Conservation (phyloP, 2,113 vertebrate genomes). For the Catharus bicknelli region DNA sequence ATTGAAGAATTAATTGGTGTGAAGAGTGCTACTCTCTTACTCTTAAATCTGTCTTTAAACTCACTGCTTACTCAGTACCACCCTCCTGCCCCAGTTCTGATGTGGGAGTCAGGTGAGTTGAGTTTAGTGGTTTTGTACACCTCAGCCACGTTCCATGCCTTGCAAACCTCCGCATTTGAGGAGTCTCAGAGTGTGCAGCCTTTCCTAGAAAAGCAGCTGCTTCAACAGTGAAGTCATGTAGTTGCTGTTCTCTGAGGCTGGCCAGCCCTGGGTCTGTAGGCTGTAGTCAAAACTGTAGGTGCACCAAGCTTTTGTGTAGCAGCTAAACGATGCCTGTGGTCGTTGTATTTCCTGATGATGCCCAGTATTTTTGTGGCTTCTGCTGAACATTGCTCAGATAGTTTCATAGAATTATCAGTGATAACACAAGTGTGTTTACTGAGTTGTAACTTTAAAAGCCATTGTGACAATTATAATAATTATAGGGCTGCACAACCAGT, state of each 20-base stretch:
- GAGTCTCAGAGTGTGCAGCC: neutral
- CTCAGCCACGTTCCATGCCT: rapidly evolving
- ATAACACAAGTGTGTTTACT: neutral
- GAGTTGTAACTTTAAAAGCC: neutral
- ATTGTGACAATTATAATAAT: neutral
- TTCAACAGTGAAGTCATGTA: neutral
- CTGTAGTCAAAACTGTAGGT: neutral
- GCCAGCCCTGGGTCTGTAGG: neutral
- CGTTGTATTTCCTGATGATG: neutral
- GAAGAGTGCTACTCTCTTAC: neutral
- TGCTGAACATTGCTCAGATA: neutral
- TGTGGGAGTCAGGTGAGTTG: neutral
- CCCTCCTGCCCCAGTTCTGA: neutral
- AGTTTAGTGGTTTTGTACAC: neutral
- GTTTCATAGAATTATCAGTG: neutral
- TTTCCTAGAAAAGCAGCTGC: neutral
- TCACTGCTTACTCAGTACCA: neutral
- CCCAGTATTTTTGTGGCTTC: neutral
- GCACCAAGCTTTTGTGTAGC: neutral
- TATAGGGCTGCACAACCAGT: neutral
- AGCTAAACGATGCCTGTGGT: neutral
- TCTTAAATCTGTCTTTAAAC: neutral
- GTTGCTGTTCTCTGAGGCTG: neutral
- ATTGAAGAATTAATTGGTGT: neutral
- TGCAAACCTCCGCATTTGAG: neutral